Percentiles rank a stretch among this genome's conserved stretches.
These are phyloP conservation scores for Gibbula magus DNA, from an alignment of 2,888 invertebrate genomes.

Conservation along the genomic window DNA sequence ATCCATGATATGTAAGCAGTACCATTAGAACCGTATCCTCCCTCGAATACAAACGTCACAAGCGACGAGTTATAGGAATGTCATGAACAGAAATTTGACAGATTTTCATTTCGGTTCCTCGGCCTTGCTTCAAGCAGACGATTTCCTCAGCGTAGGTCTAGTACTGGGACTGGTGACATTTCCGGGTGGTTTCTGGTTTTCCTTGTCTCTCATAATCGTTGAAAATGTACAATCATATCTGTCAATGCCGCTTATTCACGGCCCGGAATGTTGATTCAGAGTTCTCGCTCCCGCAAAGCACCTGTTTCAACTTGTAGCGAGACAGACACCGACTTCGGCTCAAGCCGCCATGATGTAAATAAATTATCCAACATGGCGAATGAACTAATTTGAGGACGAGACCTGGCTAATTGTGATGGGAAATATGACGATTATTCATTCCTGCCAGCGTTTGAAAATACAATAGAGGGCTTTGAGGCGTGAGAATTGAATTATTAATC, in stretches of 20 bases:
- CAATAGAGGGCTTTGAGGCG: constrained; percentile 4
- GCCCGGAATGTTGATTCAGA: background rate
- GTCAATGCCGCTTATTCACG: background rate
- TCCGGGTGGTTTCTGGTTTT: no score
- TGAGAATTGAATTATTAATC: constrained; percentile 6
- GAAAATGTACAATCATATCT: background rate
- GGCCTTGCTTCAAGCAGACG: no score
- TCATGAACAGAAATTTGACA: no score
- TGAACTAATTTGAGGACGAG: background rate
- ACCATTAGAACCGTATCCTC: constrained; percentile 15
- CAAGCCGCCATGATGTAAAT: constrained; percentile 19
- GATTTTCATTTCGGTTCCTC: no score
- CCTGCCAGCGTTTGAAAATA: background rate
- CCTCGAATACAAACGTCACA: background rate
- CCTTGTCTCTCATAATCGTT: background rate
- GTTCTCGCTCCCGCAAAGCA: background rate
- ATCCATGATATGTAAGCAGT: background rate
- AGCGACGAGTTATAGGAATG: no score
- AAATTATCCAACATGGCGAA: constrained; percentile 24
- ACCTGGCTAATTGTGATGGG: background rate
- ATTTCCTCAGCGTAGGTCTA: no score
- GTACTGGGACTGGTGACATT: no score
- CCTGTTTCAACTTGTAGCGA: background rate
- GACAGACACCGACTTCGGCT: background rate
- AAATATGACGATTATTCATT: background rate